phyloP scores from a whole-genome alignment of 2,797 vertebrate species.

The Platalea minor region DNA sequence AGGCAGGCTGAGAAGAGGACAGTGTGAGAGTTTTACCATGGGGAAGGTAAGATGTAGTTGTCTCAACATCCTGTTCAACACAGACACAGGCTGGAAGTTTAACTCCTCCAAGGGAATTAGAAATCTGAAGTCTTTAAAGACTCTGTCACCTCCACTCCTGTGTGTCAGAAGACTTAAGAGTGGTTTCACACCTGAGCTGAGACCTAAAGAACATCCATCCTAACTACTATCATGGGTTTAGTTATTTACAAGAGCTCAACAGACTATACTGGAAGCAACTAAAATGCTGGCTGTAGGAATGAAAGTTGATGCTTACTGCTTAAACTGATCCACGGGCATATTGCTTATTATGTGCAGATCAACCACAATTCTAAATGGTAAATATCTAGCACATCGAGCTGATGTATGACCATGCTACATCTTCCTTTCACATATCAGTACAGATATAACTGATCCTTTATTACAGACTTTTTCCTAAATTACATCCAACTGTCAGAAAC shows the following conservation, averaged over 20 bases:
- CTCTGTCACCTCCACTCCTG: not conserved
- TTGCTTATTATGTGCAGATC: not conserved
- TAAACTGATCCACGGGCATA: not conserved
- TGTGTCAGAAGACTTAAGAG: not conserved
- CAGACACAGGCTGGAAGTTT: not conserved
- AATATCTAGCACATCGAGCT: accelerated
- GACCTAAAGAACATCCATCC: not conserved
- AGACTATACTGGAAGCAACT: not conserved
- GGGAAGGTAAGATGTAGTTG: not conserved
- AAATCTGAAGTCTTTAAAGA: not conserved
- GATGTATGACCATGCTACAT: not conserved
- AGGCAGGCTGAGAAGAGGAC: not conserved
- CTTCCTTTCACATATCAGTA: not conserved
- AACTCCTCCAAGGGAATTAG: not conserved
- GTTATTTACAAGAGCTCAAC: not conserved
- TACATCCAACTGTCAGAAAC: not conserved
- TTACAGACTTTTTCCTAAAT: not conserved
- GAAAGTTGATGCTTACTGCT: not conserved
- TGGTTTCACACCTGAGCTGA: not conserved
- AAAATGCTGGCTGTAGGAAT: not conserved
- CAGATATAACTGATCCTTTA: not conserved
- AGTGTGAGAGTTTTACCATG: not conserved
- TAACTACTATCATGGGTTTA: not conserved
- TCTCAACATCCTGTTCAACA: not conserved
- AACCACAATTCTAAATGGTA: not conserved